These are phyloP conservation scores for Typhlomys cinereus DNA, from an alignment of 2,113 vertebrate genomes.

Conservation along the genomic window DNA sequence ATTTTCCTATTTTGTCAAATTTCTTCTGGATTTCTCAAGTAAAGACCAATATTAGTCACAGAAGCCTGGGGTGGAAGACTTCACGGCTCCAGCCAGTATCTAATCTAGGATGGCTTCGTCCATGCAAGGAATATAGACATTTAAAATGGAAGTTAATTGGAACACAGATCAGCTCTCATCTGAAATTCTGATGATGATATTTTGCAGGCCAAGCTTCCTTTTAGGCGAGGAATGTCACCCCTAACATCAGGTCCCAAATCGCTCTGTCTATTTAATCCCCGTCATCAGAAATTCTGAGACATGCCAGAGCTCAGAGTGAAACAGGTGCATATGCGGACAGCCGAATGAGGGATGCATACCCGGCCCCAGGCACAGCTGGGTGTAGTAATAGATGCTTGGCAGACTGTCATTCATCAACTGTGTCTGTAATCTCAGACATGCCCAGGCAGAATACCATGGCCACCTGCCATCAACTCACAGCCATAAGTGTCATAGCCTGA, in stretches of 20 bases:
- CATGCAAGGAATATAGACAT: slow-evolving; percentile 55
- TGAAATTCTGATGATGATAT: slow-evolving; percentile 70
- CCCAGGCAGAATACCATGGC: slow-evolving; percentile 49
- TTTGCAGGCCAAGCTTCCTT: slow-evolving; percentile 58
- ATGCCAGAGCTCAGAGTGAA: slow-evolving; percentile 56
- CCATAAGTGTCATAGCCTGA: slow-evolving; percentile 39
- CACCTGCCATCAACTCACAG: slow-evolving; percentile 46
- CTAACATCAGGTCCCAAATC: slow-evolving; percentile 45
- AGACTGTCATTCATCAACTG: slow-evolving; percentile 65
- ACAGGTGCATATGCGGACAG: slow-evolving; percentile 64
- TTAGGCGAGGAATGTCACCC: slow-evolving; percentile 44
- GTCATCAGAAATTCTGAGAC: slow-evolving; percentile 68
- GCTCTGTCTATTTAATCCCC: slow-evolving; percentile 50
- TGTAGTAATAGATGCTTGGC: slow-evolving; percentile 60
- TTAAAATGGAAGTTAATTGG: slow-evolving; percentile 68
- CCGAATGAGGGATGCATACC: slow-evolving; percentile 11
- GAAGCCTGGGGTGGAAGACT: slow-evolving; percentile 53
- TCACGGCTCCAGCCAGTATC: slow-evolving; percentile 45
- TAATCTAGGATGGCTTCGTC: slow-evolving; percentile 53
- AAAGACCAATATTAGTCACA: slow-evolving; percentile 63
- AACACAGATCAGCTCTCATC: slow-evolving; percentile 63
- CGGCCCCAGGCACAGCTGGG: slow-evolving; percentile 70
- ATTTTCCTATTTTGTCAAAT: slow-evolving; percentile 53
- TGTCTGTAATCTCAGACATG: slow-evolving; percentile 63
- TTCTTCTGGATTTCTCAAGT: slow-evolving; percentile 48